These are phyloP conservation scores for Malurus elegans DNA, from an alignment of 2,113 vertebrate genomes.

Conservation along the genomic window DNA sequence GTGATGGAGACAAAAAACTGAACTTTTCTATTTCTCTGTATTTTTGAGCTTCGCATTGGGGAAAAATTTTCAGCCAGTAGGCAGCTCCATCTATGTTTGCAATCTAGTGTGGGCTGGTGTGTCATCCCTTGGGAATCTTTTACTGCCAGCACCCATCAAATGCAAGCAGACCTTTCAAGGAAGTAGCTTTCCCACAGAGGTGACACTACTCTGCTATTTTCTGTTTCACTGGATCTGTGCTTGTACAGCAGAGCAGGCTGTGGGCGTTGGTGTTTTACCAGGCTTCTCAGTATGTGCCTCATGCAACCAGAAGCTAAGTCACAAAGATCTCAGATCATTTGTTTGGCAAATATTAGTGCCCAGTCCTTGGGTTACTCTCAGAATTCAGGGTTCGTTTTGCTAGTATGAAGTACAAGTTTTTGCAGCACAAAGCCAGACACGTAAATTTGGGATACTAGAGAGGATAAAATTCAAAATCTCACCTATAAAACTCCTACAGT, in stretches of 20 bases:
- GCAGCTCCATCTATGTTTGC: background rate
- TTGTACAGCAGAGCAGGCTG: background rate
- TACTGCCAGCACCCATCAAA: background rate
- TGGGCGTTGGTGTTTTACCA: background rate
- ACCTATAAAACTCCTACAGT: background rate
- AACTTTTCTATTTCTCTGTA: background rate
- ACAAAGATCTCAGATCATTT: background rate
- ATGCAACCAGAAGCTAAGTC: background rate
- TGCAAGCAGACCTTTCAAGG: background rate
- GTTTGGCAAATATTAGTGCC: background rate
- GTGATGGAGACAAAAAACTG: background rate
- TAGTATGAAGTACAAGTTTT: background rate
- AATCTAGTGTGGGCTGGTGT: background rate
- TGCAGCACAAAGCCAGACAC: background rate
- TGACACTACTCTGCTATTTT: background rate
- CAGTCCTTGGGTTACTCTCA: background rate
- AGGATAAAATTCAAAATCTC: background rate
- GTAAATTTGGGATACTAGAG: background rate
- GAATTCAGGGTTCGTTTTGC: background rate
- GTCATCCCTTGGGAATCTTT: background rate
- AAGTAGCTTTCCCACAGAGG: background rate
- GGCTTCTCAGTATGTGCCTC: background rate
- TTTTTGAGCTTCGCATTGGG: background rate
- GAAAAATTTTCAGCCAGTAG: background rate
- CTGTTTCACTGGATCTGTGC: background rate